Percentiles rank a stretch among this genome's conserved stretches.
Evolutionary conservation across 2,888 invertebrate genomes (phyloP).

Genomic region (Noctua comes): DNA sequence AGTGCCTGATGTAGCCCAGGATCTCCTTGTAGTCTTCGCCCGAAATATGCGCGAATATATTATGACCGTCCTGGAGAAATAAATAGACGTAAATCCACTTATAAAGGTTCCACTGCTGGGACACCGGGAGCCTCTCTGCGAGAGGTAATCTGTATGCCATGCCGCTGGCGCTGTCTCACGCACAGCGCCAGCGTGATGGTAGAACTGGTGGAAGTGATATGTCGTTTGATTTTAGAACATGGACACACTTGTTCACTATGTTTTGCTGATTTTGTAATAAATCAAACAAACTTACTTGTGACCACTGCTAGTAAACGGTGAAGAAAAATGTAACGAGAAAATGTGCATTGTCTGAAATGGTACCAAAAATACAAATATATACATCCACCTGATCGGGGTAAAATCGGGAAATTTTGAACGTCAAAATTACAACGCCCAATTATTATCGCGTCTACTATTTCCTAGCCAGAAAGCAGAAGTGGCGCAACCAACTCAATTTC

Average conservation of each 20-base stretch:
- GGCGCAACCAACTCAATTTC: not conserved
- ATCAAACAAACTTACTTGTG: not conserved
- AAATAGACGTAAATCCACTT: not conserved
- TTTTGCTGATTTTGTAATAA: not conserved
- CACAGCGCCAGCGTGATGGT: not conserved
- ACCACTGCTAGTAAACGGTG: not conserved
- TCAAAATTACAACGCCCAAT: not conserved
- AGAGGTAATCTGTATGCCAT: too few relatives aligned
- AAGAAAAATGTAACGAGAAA: too few relatives aligned
- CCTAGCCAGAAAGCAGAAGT: not conserved
- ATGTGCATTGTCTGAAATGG: not conserved
- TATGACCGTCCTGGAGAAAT: conserved; percentile 93
- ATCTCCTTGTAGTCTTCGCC: conserved; percentile 94
- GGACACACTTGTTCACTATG: not conserved
- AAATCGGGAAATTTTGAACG: not conserved
- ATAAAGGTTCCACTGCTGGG: not conserved
- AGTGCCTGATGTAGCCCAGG: conserved; percentile 93
- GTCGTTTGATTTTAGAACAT: not conserved
- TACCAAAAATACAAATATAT: not conserved
- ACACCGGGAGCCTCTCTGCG: not conserved
- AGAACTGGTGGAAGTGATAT: not conserved
- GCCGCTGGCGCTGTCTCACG: too few relatives aligned
- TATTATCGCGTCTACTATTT: not conserved
- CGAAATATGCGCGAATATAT: conserved; percentile 94
- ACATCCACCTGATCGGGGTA: not conserved